Evolutionary conservation across 2,888 invertebrate species (phyloP).

Genomic region (Papilio demoleus): DNA sequence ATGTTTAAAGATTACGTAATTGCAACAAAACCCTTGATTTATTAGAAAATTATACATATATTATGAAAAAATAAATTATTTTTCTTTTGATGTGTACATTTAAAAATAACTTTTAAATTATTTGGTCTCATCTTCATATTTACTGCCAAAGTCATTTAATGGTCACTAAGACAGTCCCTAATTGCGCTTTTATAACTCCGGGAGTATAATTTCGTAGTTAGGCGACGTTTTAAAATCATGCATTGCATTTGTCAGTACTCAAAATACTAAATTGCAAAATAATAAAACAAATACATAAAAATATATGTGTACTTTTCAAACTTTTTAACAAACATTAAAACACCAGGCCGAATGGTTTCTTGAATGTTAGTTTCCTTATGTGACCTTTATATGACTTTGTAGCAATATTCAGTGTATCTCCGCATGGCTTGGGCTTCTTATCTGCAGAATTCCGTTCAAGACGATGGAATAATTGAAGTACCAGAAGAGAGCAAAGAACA

Average conservation of each 20-base stretch:
- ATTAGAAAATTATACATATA: too few species aligned
- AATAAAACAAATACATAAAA: too few species aligned
- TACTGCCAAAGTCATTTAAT: background rate
- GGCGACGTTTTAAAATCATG: background rate
- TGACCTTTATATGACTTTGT: background rate
- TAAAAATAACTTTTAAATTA: background rate
- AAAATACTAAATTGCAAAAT: background rate
- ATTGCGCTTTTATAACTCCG: background rate
- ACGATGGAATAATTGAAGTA: conserved; percentile 74
- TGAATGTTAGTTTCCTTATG: background rate
- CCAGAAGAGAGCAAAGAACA: conserved; percentile 66
- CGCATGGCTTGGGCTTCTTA: conserved; percentile 48
- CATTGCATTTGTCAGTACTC: background rate
- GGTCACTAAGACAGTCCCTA: background rate
- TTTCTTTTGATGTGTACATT: too few species aligned
- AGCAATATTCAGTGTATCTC: conserved; percentile 46
- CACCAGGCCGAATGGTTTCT: background rate
- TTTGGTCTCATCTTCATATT: background rate
- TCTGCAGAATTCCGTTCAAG: conserved; percentile 52
- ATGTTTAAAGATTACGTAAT: too few species aligned
- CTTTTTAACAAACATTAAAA: too few species aligned
- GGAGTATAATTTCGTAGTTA: background rate
- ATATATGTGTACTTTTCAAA: too few species aligned
- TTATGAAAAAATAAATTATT: too few species aligned
- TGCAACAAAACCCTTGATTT: too few species aligned